phyloP scores from a whole-genome alignment of 2,888 invertebrate species.

The Sericinus montela region DNA sequence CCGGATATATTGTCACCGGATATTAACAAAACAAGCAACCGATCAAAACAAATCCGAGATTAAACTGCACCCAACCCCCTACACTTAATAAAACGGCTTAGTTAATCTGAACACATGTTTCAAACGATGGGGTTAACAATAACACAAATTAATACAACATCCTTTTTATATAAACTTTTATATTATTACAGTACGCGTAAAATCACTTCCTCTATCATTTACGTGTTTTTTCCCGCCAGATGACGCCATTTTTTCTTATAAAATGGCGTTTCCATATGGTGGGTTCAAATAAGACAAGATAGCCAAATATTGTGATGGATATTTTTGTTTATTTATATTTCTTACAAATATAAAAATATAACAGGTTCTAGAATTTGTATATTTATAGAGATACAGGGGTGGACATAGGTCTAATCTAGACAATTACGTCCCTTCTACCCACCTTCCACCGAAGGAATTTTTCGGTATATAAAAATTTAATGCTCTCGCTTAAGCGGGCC shows the following conservation, averaged over 20 bases:
- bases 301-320: conserved; percentile 5
- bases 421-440: no score
- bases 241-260: conserved; percentile 62
- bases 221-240: conserved; percentile 59
- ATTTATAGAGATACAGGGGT: no score
- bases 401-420: no score
- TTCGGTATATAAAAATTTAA: no score
- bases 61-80: conserved; percentile 55
- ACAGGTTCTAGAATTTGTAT: no score
- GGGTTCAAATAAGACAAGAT: conserved; percentile 20
- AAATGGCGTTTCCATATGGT: conserved; percentile 59
- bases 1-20: conserved; percentile 44
- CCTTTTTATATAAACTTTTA: conserved; percentile 59
- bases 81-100: conserved; percentile 51
- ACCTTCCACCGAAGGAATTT: no score
- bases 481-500: no score
- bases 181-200: conserved; percentile 63
- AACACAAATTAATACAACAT: conserved; percentile 74
- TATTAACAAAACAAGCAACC: conserved; percentile 46
- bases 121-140: conserved; percentile 68
- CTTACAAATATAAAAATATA: no score
- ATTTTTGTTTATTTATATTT: neutral
- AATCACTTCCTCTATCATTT: conserved; percentile 74
- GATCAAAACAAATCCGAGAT: conserved; percentile 74
- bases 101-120: conserved; percentile 62